Conservation (phyloP, 92 coral and sea anemone species). For the Meandrina meandrites region DNA sequence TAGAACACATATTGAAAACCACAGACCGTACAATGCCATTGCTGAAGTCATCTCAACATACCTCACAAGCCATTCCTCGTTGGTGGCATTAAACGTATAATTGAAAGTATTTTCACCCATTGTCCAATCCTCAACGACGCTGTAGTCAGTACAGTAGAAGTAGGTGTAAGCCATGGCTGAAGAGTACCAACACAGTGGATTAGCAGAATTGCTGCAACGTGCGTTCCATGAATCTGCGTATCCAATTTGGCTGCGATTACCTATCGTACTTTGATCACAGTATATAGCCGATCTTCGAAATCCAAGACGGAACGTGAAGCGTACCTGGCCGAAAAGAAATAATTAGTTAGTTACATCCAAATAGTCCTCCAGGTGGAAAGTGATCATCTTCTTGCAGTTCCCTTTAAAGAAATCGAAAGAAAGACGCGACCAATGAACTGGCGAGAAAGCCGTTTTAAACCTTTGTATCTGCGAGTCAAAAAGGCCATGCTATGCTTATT, state of each 20-base stretch:
- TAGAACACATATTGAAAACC: too few species aligned
- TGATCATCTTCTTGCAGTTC: too few species aligned
- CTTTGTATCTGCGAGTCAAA: too few species aligned
- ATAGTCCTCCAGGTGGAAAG: too few species aligned
- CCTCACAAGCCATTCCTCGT: conserved; percentile 25
- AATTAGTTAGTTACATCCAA: too few species aligned
- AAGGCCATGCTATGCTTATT: too few species aligned
- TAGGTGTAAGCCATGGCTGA: conserved; percentile 10
- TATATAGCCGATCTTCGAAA: conserved; percentile 24
- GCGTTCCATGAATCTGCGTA: conserved; percentile 20
- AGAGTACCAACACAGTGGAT: neutral
- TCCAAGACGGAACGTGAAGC: conserved; percentile 36
- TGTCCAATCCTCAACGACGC: conserved; percentile 49
- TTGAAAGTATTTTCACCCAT: conserved; percentile 46
- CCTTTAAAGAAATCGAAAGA: too few species aligned
- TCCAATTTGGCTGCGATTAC: conserved; percentile 3
- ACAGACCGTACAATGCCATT: too few species aligned
- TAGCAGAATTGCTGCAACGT: neutral
- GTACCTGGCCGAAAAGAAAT: neutral
- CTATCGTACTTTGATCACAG: conserved; percentile 31
- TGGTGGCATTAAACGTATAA: neutral
- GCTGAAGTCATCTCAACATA: neutral
- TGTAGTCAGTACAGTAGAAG: conserved; percentile 42
- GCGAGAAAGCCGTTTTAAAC: too few species aligned
- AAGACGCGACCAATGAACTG: too few species aligned